Evolutionary conservation across 2,888 invertebrate genomes (phyloP).

Genomic region (Galeruca laticollis): DNA sequence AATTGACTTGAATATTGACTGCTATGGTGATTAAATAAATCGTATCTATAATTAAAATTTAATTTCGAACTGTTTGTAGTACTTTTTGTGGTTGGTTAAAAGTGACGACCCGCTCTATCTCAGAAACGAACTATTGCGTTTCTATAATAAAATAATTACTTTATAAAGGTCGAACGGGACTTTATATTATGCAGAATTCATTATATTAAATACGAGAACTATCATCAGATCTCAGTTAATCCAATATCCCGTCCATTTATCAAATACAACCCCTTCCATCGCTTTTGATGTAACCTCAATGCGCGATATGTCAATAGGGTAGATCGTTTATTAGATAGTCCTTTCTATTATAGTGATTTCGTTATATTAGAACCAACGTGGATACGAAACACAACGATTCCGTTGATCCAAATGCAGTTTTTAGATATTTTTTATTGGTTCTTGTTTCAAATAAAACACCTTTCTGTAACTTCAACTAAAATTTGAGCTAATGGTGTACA

Average conservation of each 20-base stretch:
- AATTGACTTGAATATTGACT: no score
- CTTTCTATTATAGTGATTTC: background rate
- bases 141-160: no score
- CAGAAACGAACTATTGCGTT: no score
- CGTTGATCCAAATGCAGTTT: background rate
- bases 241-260: conserved; percentile 43
- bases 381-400: background rate
- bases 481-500: no score
- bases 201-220: conserved; percentile 18
- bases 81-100: no score
- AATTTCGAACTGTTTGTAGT: no score
- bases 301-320: conserved; percentile 39
- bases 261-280: conserved; percentile 30
- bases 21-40: no score
- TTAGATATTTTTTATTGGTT: background rate
- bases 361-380: background rate
- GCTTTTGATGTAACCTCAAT: conserved; percentile 41
- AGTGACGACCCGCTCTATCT: no score
- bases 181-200: no score
- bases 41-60: no score
- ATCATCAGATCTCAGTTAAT: conserved; percentile 28
- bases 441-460: background rate
- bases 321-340: conserved; percentile 47
- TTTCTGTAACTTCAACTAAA: no score
- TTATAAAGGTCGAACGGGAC: no score